Evolutionary conservation across 2,797 vertebrate species (phyloP), one percentile per base, ranked within the genome.

Genomic region (Falco berigora): DNA sequence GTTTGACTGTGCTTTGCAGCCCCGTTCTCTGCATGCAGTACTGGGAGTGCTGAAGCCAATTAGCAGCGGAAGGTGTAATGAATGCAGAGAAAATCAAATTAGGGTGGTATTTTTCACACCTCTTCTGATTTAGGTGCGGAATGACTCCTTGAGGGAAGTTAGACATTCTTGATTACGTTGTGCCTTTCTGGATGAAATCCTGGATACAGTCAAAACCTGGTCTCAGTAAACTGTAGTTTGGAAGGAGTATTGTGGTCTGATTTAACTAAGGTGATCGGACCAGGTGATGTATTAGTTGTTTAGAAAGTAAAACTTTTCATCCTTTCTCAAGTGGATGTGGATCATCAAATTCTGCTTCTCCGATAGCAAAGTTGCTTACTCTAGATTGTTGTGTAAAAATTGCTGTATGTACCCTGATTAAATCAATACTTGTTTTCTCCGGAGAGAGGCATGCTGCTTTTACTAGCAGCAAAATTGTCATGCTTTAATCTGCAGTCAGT

Each of bases 1-100:
- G 17, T 69, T 71, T 56, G 20, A 4, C 30, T 4, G 25, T 30
- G 30, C 10, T 32, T 58, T 3, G 3, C 53, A 40, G 64, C 34
- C 40, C 46, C 2, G 0, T 30, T 61, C 23, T 44, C 47, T 44
- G 32, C 42, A 0, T 44, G 34, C 9, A 27, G 5, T 63, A 15
- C 22, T 28, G 64, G 23, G n/a, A 42, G 25, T 14, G 19, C 73
- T 69, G 69, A 56, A 86, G 64, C 77, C 73, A 77, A 3, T 64
- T 76, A 91, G 42, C 55, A 42, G 18, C 2, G 5, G 52, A 24
- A 69, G 12, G 22, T 44, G 16, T 59, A 58, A 50, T 58, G 34
- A 89, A 30, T 28, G 66, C 53, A 71, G 66, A 52, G 59, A 42
- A 50, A 74, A 67, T n/a, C 44, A 38, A 30, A 15, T 36, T 14